Conservation (phyloP, 2,797 vertebrate species). For the Telmatherina bonti region DNA sequence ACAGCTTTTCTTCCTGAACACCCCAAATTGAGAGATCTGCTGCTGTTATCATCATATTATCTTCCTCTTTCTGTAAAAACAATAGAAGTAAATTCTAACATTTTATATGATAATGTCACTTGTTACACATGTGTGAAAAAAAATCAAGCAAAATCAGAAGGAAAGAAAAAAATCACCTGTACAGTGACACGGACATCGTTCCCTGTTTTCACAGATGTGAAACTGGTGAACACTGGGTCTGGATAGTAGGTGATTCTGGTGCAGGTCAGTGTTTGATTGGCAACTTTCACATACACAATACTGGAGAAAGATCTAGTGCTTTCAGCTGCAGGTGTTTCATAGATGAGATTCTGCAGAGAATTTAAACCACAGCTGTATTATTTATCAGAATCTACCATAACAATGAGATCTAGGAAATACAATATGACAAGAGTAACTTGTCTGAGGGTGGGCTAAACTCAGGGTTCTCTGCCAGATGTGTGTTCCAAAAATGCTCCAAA, state of each 20-base stretch:
- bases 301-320: background rate
- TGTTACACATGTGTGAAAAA: too few species aligned
- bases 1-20: constrained; percentile 40
- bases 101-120: background rate
- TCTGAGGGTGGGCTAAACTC: too few species aligned
- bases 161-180: constrained; percentile 70
- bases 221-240: constrained; percentile 88
- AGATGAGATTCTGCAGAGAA: constrained; percentile 58
- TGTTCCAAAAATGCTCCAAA: too few species aligned
- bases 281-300: constrained; percentile 78
- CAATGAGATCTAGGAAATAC: background rate
- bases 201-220: constrained; percentile 50
- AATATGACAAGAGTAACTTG: too few species aligned
- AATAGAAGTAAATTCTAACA: background rate
- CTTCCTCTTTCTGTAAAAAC: constrained; percentile 86
- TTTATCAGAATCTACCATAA: background rate
- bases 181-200: constrained; percentile 56
- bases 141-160: rapidly evolving
- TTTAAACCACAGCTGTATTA: background rate
- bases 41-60: constrained; percentile 83
- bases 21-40: constrained; percentile 84
- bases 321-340: constrained; percentile 24
- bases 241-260: constrained; percentile 79
- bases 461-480: too few species aligned
- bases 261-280: constrained; percentile 81